Evolutionary conservation across 2,888 invertebrate genomes (phyloP).

Genomic region (Campopleginae sp.): DNA sequence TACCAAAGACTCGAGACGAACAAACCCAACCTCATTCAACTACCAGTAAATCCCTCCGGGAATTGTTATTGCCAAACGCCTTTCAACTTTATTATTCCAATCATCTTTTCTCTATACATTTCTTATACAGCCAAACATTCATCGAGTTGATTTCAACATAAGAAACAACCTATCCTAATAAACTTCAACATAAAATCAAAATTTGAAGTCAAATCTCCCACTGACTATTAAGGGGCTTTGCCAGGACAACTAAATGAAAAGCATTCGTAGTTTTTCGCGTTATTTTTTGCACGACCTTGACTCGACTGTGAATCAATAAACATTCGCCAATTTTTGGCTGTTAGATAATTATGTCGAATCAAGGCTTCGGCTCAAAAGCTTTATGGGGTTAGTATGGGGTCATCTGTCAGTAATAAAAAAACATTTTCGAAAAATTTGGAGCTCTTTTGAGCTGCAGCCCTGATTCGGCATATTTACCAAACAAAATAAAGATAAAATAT

Average conservation of each 20-base stretch:
- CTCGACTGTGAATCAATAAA: neutral
- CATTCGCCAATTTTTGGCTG: too few relatives aligned
- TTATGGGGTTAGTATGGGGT: too few relatives aligned
- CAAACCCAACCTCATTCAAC: slow-evolving; percentile 33
- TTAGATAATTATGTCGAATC: too few relatives aligned
- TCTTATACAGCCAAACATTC: neutral
- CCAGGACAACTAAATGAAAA: too few relatives aligned
- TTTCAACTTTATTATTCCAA: slow-evolving; percentile 57
- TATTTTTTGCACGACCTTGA: too few relatives aligned
- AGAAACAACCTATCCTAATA: neutral
- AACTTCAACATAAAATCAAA: neutral
- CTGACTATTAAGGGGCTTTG: neutral
- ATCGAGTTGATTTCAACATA: neutral
- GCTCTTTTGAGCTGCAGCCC: too few relatives aligned
- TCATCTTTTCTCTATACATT: slow-evolving; percentile 16
- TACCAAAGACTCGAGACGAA: slow-evolving; percentile 45
- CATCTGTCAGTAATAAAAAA: too few relatives aligned
- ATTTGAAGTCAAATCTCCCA: neutral
- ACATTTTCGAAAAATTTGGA: too few relatives aligned
- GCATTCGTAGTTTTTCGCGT: too few relatives aligned
- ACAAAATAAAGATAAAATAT: too few relatives aligned
- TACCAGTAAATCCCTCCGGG: slow-evolving; percentile 52
- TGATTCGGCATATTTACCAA: too few relatives aligned
- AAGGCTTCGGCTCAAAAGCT: too few relatives aligned
- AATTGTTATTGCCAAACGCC: slow-evolving; percentile 50